These are phyloP conservation scores for Microplitis demolitor DNA, from an alignment of 1,140 invertebrate species.

Conservation along the genomic window DNA sequence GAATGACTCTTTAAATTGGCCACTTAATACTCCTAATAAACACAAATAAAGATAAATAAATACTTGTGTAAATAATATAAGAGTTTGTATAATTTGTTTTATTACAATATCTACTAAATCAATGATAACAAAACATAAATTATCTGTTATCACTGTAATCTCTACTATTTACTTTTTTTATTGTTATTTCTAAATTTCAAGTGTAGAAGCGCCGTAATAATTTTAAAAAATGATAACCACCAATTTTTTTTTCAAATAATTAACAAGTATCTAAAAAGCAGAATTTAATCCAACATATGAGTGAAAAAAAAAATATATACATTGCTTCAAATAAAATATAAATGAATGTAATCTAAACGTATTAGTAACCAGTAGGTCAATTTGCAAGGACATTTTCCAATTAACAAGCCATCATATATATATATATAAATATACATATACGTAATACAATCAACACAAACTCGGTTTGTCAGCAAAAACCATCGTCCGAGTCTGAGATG, in stretches of 20 bases:
- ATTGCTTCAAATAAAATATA: no score
- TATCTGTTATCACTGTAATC: no score
- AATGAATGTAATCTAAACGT: no score
- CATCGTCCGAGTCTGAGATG: background rate
- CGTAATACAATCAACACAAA: background rate
- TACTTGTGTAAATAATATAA: background rate
- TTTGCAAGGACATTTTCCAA: slow-evolving; percentile 15
- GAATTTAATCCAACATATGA: no score
- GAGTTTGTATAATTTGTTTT: background rate
- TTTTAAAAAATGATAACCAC: no score
- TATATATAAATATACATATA: background rate
- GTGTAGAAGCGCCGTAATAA: no score
- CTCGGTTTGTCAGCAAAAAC: background rate
- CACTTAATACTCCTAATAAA: background rate
- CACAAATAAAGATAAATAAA: background rate
- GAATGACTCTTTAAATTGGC: slow-evolving; percentile 7
- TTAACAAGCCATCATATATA: slow-evolving; percentile 1
- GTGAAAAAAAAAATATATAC: no score
- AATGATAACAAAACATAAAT: no score
- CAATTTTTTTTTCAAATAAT: no score
- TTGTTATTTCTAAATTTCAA: no score
- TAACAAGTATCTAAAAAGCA: no score
- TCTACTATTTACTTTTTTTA: no score
- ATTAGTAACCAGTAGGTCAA: background rate
- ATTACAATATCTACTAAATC: background rate